These are phyloP conservation scores for Balaenoptera acutorostrata DNA, from an alignment of 2,113 vertebrate genomes.

Conservation along the genomic window DNA sequence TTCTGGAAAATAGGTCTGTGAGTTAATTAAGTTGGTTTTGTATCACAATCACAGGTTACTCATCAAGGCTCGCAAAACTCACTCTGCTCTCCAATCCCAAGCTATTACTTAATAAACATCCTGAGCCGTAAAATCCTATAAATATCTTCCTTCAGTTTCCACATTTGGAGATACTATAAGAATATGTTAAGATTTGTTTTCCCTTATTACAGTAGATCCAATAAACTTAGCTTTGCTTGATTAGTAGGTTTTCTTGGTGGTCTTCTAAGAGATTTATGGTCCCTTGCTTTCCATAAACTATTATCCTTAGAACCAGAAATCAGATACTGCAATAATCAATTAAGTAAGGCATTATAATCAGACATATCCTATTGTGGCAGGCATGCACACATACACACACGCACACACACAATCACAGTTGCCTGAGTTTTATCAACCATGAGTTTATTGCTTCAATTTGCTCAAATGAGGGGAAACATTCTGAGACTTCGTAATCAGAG, in stretches of 20 bases:
- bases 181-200: neutral
- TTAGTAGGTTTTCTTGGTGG: neutral
- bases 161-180: neutral
- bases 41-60: neutral
- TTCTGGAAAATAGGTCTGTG: neutral
- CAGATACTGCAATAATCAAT: neutral
- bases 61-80: neutral
- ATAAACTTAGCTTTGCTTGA: neutral
- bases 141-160: neutral
- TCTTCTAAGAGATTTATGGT: neutral
- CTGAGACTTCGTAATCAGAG: neutral
- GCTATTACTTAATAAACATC: neutral
- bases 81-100: neutral
- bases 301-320: neutral
- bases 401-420: neutral
- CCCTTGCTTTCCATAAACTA: neutral
- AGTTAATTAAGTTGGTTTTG: neutral
- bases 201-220: neutral
- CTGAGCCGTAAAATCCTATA: neutral
- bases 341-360: neutral
- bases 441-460: neutral
- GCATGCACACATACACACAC: fast-evolving
- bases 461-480: neutral
- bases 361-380: neutral
- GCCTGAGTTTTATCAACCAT: neutral